Evolutionary conservation across 2,888 invertebrate genomes (phyloP), one percentile per base, ranked within the genome.

Genomic region (Lycophotia porphyrea): DNA sequence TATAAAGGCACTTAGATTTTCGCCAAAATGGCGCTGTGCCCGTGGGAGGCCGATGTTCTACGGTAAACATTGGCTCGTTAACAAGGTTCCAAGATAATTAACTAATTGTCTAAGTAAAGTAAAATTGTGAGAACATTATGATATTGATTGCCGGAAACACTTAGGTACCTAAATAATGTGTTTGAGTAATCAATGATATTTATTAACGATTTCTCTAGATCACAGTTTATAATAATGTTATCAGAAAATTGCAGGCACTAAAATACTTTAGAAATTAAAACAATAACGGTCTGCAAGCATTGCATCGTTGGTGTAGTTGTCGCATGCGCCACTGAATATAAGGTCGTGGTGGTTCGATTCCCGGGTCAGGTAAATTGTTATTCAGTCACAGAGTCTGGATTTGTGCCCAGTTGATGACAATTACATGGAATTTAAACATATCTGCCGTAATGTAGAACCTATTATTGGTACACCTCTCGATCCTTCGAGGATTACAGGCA

Each of bases 81-180:
- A 47, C 52, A 39, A 27, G 39, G 42, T 15, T 34, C n/a, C 24
- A 11, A 65, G 44, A 70, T 78, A 82, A 82, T 82, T 70, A 66
- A 47, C n/a, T 78, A 70, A 66, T 78, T 58, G 64, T 27, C 24
- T 44, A 11, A 44, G 8, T 42, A 44, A 4, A 9, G 11, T 61
- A 34, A 75, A 47, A 27, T 64, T 64, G 27, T 76, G 34, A 58
- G 55, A 58, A 31, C 47, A 82, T 58, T 76, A 76, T 21, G 42
- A 76, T 76, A 67, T 67, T 67, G 27, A 64, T 68, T n/a, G 13
- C 27, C 49, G 42, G 47, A 75, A 61, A 61, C 2, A 36, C 31
- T 21, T n/a, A 63, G 39, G 63, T 15, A n/a, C 8, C 2, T 47
- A 24, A 47, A 24, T 55, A 76, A 67, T 63, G 52, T 64, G 13